phyloP scores from a whole-genome alignment of 2,888 invertebrate genomes.

The Teinopalpus imperialis region DNA sequence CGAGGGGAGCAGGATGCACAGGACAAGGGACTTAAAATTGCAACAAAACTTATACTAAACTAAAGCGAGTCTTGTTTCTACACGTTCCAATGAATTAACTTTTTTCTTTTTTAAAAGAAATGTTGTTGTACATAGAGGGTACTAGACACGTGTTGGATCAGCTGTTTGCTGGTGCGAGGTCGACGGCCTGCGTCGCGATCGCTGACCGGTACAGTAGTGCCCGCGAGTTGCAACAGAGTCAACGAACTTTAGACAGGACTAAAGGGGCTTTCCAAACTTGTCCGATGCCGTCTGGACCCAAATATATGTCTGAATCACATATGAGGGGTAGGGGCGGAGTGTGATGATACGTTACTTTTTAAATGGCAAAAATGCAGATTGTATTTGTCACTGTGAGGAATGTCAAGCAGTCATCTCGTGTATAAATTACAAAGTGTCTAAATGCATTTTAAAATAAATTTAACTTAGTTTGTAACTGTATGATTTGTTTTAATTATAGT shows the following conservation, averaged over 20 bases:
- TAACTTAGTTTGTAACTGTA: too few relatives aligned
- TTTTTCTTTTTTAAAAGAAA: too few relatives aligned
- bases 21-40: neutral
- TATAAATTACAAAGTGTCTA: constrained; percentile 4
- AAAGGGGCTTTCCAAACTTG: constrained; percentile 25
- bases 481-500: too few relatives aligned
- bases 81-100: too few relatives aligned
- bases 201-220: constrained; percentile 37
- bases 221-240: constrained; percentile 45
- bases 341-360: constrained; percentile 7
- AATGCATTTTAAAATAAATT: too few relatives aligned
- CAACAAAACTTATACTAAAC: neutral
- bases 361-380: too few relatives aligned
- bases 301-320: constrained; percentile 32
- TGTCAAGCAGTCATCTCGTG: neutral
- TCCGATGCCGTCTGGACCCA: constrained; percentile 27
- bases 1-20: constrained; percentile 26
- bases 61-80: neutral
- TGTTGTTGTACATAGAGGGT: neutral
- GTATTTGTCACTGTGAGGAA: neutral
- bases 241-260: constrained; percentile 38
- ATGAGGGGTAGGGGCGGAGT: constrained; percentile 26
- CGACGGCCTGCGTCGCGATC: constrained; percentile 34
- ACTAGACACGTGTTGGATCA: constrained; percentile 39
- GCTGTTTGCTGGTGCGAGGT: constrained; percentile 36